These are phyloP conservation scores for Melopsittacus undulatus DNA, from an alignment of 2,797 vertebrate species.

Conservation along the genomic window DNA sequence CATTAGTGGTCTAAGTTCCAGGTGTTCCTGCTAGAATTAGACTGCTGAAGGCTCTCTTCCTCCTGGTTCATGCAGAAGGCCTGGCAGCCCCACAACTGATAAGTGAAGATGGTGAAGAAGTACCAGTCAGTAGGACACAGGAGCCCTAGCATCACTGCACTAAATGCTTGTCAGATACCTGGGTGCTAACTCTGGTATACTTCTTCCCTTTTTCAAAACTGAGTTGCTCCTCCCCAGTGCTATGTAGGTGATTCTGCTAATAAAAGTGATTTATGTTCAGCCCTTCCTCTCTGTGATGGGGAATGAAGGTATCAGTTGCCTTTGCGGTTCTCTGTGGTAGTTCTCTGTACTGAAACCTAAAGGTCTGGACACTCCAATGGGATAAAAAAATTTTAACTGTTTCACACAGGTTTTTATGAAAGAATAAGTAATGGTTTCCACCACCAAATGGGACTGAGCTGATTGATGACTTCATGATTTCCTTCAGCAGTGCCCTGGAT, in stretches of 20 bases:
- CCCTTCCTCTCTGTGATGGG: not conserved
- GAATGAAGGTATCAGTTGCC: not conserved
- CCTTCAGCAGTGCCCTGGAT: not conserved
- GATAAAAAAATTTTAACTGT: not conserved
- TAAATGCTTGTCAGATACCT: not conserved
- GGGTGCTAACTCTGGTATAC: not conserved
- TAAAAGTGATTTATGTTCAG: not conserved
- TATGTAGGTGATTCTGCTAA: not conserved
- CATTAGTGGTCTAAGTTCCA: not conserved
- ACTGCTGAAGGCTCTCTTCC: rapidly evolving
- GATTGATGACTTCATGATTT: not conserved
- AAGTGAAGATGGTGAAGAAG: not conserved
- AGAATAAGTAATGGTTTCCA: not conserved
- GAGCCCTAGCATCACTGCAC: rapidly evolving
- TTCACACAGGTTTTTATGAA: not conserved
- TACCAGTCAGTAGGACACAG: not conserved
- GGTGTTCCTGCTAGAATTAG: not conserved
- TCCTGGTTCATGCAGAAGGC: not conserved
- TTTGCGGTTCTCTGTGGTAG: not conserved
- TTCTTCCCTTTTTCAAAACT: not conserved
- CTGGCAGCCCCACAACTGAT: not conserved
- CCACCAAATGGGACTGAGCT: not conserved
- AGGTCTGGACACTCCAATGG: not conserved
- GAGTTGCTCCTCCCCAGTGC: not conserved
- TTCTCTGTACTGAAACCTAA: not conserved